Evolutionary conservation across 2,888 invertebrate species (phyloP).

Genomic region (Dryococelus australis): DNA sequence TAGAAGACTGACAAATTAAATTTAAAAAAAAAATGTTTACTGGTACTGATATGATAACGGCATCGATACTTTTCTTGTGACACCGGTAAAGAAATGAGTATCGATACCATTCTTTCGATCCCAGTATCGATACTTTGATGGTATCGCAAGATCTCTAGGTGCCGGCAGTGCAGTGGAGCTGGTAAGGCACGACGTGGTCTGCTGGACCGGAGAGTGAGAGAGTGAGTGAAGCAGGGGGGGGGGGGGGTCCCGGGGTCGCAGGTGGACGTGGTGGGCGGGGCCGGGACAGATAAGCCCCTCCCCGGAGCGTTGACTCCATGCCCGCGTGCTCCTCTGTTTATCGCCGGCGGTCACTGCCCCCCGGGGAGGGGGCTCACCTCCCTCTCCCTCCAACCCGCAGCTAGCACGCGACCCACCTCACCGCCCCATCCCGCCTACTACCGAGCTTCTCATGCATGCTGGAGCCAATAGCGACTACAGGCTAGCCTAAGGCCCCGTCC

Average conservation of each 20-base stretch:
- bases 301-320: not conserved
- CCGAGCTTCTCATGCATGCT: conserved; percentile 45
- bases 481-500: too few species aligned
- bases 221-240: conserved; percentile 55
- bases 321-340: not conserved
- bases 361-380: conserved; percentile 31
- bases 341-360: conserved; percentile 13
- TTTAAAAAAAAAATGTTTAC: too few species aligned
- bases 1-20: too few species aligned
- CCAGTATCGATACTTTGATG: too few species aligned
- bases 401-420: conserved; percentile 49
- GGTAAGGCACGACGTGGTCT: too few species aligned
- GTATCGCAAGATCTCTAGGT: too few species aligned
- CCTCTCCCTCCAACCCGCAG: conserved; percentile 29
- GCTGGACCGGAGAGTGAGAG: conserved; percentile 40
- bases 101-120: too few species aligned
- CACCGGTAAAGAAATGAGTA: too few species aligned
- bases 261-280: conserved; percentile 56
- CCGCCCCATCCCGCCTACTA: conserved; percentile 44
- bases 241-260: too few species aligned
- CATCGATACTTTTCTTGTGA: too few species aligned
- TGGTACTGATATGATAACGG: too few species aligned
- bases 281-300: conserved; percentile 48
- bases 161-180: too few species aligned
- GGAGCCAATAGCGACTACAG: conserved; percentile 36